Base-by-base conservation (phyloP, 2,113 vertebrate genomes). In the Entelurus aequoreus region DNA sequence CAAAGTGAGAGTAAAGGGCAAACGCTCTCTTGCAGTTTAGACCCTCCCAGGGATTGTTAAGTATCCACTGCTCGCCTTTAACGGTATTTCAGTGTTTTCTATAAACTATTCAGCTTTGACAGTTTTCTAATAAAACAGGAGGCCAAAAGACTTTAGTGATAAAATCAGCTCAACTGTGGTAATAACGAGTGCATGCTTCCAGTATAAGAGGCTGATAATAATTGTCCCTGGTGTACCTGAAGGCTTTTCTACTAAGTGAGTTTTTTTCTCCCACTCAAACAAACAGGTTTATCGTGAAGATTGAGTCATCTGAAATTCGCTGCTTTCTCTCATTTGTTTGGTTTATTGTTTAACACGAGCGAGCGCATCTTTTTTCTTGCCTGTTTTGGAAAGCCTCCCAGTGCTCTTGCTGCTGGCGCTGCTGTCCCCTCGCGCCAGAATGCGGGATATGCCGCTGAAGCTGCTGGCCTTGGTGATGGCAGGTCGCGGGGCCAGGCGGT, bases 391-490 rank as follows among this genome's bases (percentile, higher is more conserved):
- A 68, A 98, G 94, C 81, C 93, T 92, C 80, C 95, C 94, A 56
- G 94, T 91, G 91, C 97, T 96, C 92, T 94, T 98, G 94, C 93
- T 98, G 94, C 97, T 99, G 80, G 93, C 92, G 36, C 93, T 92
- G 89, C 95, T 98, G 90, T 99, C 97, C 54, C 95, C 95, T 61
- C 95, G 92, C 55, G 92, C 91, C 40, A 99, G 90, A 72, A 95
- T 92, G 0, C 94, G 94, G 79, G 94, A 95, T 72, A 98, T 95
- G 71, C 97, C 94, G 72, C 94, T 96, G 91, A 99, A 98, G 91
- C 96, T 97, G 92, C 94, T 98, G 87, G 97, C 96, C 91, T 98
- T 98, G 64, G 95, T 98, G 71, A 98, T 94, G 48, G 94, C 85
- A 16, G 96, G 95, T 62, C 91, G 92, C 44, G 93, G 90, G 69